Conservation (phyloP, 2,113 vertebrate genomes). For the Hyaena hyaena region DNA sequence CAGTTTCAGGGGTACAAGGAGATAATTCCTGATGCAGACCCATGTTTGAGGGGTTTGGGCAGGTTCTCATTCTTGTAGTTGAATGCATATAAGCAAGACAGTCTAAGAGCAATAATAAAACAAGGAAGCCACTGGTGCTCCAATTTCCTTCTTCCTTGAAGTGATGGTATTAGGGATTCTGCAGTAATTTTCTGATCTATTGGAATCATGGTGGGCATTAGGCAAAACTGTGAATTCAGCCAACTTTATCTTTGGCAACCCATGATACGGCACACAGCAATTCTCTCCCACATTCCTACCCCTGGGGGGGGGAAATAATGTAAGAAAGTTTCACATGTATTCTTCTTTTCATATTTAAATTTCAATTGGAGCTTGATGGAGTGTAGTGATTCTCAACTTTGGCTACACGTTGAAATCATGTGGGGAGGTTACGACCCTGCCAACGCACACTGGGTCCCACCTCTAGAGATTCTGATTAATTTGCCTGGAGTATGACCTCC, state of each 20-base stretch:
- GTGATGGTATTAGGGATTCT: neutral
- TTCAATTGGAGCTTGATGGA: neutral
- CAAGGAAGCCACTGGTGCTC: no score
- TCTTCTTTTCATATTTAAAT: neutral
- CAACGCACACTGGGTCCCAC: neutral
- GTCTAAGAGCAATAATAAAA: neutral
- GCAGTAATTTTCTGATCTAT: neutral
- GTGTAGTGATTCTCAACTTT: neutral
- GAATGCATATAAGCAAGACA: fast-evolving
- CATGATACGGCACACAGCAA: neutral
- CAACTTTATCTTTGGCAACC: neutral
- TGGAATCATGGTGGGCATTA: neutral
- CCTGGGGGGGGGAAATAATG: neutral
- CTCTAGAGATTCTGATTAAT: neutral
- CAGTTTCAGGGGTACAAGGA: neutral
- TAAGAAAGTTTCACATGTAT: neutral
- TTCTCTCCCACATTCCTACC: neutral
- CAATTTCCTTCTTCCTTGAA: neutral
- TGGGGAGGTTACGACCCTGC: neutral
- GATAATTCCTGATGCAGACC: neutral
- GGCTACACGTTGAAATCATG: neutral
- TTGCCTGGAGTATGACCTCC: neutral
- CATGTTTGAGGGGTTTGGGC: neutral
- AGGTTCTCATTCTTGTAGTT: neutral
- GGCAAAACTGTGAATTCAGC: neutral